Conservation (phyloP, 2,113 vertebrate genomes). For the Furnarius figulus region DNA sequence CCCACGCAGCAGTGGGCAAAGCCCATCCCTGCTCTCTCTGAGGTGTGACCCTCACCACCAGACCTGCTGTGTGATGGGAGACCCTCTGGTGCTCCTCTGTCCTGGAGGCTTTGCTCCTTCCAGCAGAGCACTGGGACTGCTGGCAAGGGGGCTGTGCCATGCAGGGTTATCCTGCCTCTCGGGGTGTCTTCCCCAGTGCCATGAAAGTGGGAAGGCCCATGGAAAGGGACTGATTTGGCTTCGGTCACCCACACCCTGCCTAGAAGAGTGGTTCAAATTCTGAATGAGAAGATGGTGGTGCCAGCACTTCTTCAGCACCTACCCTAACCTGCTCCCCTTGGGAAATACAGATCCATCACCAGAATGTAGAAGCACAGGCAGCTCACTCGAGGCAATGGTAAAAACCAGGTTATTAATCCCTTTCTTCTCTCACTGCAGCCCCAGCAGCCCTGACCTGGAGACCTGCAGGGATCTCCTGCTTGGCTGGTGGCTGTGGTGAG, state of each 20-base stretch:
- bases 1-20: background rate
- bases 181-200: background rate
- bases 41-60: background rate
- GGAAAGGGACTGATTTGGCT: background rate
- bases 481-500: background rate
- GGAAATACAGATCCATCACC: background rate
- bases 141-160: accelerated
- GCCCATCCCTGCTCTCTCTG: background rate
- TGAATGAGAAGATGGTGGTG: background rate
- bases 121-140: accelerated
- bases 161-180: background rate
- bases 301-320: background rate
- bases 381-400: background rate
- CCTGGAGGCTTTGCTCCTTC: background rate
- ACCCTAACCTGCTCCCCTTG: background rate
- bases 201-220: accelerated
- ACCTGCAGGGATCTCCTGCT: background rate
- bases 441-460: background rate
- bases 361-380: background rate
- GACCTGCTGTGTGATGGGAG: background rate
- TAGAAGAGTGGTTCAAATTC: background rate
- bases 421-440: background rate
- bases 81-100: background rate
- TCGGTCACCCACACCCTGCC: background rate
- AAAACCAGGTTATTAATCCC: background rate